Conservation (phyloP, 2,113 vertebrate species). For the Amazona vittata region DNA sequence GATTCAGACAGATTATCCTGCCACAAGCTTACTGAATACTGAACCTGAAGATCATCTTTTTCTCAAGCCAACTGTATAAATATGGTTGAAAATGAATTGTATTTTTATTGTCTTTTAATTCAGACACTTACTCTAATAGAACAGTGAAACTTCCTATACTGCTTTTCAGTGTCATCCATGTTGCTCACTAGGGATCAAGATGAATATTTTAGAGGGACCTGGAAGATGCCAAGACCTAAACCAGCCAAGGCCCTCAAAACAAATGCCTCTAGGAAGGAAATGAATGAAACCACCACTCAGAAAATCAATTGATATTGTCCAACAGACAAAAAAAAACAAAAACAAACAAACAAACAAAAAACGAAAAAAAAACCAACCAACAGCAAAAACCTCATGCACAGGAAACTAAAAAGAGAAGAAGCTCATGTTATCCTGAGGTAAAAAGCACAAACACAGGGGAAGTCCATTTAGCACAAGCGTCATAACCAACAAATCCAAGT, state of each 20-base stretch:
- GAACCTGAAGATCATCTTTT: neutral
- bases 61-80: neutral
- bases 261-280: neutral
- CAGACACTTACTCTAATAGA: neutral
- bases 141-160: neutral
- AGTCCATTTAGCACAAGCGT: neutral
- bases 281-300: neutral
- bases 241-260: neutral
- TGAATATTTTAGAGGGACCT: neutral
- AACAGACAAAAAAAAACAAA: neutral
- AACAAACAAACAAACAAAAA: neutral
- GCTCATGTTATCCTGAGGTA: neutral
- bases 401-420: neutral
- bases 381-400: neutral
- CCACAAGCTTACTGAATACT: neutral
- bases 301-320: neutral
- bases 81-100: neutral
- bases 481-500: neutral
- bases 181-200: neutral
- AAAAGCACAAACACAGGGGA: neutral
- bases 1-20: neutral
- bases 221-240: neutral
- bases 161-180: neutral
- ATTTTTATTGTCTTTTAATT: neutral
- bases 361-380: neutral